Base-by-base conservation (phyloP, 1,140 invertebrate genomes). In the Orchesella cincta region DNA sequence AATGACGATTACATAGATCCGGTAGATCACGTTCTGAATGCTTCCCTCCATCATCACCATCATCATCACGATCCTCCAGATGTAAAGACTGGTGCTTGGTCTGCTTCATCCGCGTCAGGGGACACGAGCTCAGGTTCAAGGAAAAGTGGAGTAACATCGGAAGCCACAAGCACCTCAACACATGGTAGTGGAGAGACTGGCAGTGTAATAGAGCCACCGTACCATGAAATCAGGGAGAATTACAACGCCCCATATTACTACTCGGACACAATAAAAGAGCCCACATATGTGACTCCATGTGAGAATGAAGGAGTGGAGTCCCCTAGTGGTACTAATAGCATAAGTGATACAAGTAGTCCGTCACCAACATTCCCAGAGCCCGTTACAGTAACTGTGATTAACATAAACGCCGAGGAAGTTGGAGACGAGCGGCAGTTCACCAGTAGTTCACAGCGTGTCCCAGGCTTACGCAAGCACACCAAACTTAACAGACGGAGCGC, bases 241-340 rank as follows among this genome's bases (percentile, higher is more conserved):
- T 81, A 81, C 73, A 81, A 81, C 52, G 80, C 80, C 8, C 80
- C 80, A 1, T 81, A 81, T 39, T 81, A 81, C 52, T 81, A 81
- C 35, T 81, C 80, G 8, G 80, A 81, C 73, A 81, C 80, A 28
- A 64, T 81, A 18, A 78, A 78, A 35, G 51, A 62, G 29, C 71
- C 71, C 12, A 73, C 71, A 16, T 73, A 73, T 23, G 26, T 36
- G 23, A 46, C 29, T 33, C 62, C 62, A 8, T 67, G 62, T 31
- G 62, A 67, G n/a, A 29, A 67, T 29, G 62, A 67, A n/a, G 62
- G 62, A 67, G 62, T 67, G 8, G 26, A 33, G 31, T 67, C 62
- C 8, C 62, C 26, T 16, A 20, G 39, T 46, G 26, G 62, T 14
- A 18, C 3, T n/a, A 67, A 29, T 29, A 29, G 26, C 14, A 18